Base-by-base conservation (phyloP, 2,888 invertebrate species). In the Apodemia mormo region DNA sequence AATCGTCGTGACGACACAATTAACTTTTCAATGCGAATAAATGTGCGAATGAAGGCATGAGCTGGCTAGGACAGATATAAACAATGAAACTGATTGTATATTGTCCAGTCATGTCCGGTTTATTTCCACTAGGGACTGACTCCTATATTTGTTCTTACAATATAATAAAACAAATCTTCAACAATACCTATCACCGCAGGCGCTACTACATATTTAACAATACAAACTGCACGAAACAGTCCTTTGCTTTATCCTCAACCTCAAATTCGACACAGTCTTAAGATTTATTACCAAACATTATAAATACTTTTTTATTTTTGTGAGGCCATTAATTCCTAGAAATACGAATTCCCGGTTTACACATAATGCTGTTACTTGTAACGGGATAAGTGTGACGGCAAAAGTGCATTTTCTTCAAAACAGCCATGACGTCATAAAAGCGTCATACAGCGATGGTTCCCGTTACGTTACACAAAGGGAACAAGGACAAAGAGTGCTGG, bases 341-440 rank as follows among this genome's bases (percentile, higher is more conserved):
- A 82, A 83, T 73, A 88, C 87, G 87, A 85, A 82, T 79, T 89
- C 88, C 90, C 88, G 90, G 87, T 91, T 91, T 87, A 93, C 93
- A 83, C 88, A 81, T 85, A 85, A 82, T 85, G 89, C 92, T 88
- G 92, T 93, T 93, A 92, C 78, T 80, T 81, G 14, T 86, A 88
- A 84, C 86, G 87, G 85, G 75, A 79, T 77, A 81, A 76, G 83
- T 79, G 80, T 85, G 86, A 86, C 82, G 83, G 89, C 85, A 91
- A 90, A 90, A 90, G 88, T 92, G 88, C 85, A 89, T 87, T 90
- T 88, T 84, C 82, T 86, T 82, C 78, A 80, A 87, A 86, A 88
- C 78, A 84, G 79, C 81, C 82, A 82, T 92, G 92, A 91, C 92
- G 91, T 92, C 90, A 91, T 85, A 85, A 85, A 80, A 78, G 79